Conservation (phyloP, 2,888 invertebrate genomes). For the Seira ritae region DNA sequence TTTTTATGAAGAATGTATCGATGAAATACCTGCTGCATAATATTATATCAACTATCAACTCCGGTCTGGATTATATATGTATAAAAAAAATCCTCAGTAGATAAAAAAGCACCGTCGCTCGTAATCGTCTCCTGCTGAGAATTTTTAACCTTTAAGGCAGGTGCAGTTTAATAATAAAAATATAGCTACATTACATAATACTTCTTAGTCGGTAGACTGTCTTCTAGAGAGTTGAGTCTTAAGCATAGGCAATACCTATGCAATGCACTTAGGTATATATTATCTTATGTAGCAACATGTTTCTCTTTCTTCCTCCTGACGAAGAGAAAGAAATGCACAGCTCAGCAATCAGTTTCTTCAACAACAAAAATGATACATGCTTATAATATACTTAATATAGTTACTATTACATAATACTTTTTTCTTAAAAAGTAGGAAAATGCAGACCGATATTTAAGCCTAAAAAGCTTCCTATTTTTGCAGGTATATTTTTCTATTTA, state of each 20-base stretch:
- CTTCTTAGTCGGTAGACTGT: neutral
- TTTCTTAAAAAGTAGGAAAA: neutral
- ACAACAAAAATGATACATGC: slow-evolving; percentile 60
- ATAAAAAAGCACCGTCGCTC: neutral
- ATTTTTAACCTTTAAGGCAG: slow-evolving; percentile 60
- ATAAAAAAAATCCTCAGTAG: slow-evolving; percentile 30
- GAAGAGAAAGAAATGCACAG: slow-evolving; percentile 30
- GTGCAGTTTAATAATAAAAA: slow-evolving; percentile 54
- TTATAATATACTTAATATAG: neutral
- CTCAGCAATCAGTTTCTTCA: slow-evolving; percentile 51
- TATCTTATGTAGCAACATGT: slow-evolving; percentile 48
- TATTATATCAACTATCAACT: too few species aligned
- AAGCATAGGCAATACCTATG: slow-evolving; percentile 11
- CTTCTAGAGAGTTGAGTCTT: too few species aligned
- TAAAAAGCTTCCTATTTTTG: slow-evolving; percentile 51
- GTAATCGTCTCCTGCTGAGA: slow-evolving; percentile 61
- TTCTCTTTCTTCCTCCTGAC: slow-evolving; percentile 30
- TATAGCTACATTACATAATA: neutral
- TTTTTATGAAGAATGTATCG: neutral
- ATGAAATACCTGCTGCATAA: neutral
- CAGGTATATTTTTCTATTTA: slow-evolving; percentile 59
- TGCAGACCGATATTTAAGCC: slow-evolving; percentile 43
- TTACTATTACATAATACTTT: too few species aligned
- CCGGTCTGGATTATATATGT: too few species aligned
- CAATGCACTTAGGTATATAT: neutral